phyloP scores from a whole-genome alignment of 1,140 invertebrate species.

The Aethina tumida region DNA sequence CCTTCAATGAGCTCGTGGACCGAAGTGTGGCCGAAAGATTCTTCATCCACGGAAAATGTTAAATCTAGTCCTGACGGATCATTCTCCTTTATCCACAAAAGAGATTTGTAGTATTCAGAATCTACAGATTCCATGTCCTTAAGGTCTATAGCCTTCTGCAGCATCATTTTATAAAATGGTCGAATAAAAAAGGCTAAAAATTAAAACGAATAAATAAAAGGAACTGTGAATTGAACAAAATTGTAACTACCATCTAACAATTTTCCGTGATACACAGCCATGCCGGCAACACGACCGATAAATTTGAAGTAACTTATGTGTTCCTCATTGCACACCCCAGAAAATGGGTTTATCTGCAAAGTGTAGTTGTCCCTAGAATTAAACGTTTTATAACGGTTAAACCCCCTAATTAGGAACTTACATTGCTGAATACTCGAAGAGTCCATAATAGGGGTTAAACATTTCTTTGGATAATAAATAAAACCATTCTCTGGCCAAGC shows the following conservation, averaged over 20 bases:
- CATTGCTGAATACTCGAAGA: constrained; percentile 99
- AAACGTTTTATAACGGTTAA: constrained; percentile 2
- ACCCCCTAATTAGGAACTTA: constrained; percentile 38
- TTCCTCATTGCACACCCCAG: constrained; percentile 93
- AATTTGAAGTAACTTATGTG: constrained; percentile 98
- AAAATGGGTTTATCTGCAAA: constrained; percentile 96
- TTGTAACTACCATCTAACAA: constrained; percentile 74
- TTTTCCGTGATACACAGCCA: constrained; percentile 99
- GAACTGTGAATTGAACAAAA: constrained; percentile 2
- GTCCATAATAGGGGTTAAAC: constrained; percentile 98
- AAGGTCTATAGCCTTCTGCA: constrained; percentile 85
- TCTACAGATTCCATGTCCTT: constrained; percentile 99
- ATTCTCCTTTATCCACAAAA: constrained; percentile 96
- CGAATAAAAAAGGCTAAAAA: constrained; percentile 93
- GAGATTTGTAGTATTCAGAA: constrained; percentile 95
- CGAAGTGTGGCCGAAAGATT: constrained; percentile 89
- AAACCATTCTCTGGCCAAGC: constrained; percentile 95
- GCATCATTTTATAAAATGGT: constrained; percentile 99
- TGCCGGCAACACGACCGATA: constrained; percentile 93
- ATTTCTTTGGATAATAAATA: constrained; percentile 97
- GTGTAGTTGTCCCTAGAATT: constrained; percentile 90
- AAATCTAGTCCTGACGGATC: constrained; percentile 91
- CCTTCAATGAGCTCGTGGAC: constrained; percentile 85
- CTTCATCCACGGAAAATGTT: constrained; percentile 93
- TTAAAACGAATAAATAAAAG: neutral